Evolutionary conservation across 2,888 invertebrate genomes (phyloP).

Genomic region (Dasypolia templi): DNA sequence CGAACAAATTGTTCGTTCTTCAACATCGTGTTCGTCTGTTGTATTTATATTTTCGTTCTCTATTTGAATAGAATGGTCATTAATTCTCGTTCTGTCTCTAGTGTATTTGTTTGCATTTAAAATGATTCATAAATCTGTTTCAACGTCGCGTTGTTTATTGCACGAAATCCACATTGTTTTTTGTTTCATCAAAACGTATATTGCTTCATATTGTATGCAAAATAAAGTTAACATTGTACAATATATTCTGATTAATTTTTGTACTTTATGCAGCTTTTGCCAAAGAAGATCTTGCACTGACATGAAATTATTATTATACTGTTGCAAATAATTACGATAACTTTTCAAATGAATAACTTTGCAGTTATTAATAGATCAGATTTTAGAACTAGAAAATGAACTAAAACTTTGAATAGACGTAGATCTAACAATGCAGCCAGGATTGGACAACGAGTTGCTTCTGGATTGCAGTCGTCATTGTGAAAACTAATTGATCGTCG

Average conservation of each 20-base stretch:
- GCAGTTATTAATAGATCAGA: neutral
- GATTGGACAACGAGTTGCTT: neutral
- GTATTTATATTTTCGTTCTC: constrained; percentile 42
- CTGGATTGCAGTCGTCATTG: constrained; percentile 5
- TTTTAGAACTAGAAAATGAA: constrained; percentile 5
- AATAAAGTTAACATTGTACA: neutral
- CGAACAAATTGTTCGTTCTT: constrained; percentile 62
- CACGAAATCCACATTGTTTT: neutral
- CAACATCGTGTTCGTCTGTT: constrained; percentile 47
- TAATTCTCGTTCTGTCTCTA: constrained; percentile 33
- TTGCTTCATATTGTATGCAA: neutral
- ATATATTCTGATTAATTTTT: neutral
- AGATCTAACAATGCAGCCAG: constrained; percentile 3
- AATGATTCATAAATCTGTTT: constrained; percentile 30
- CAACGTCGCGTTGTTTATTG: neutral
- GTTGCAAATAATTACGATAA: neutral
- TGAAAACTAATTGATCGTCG: constrained; percentile 28
- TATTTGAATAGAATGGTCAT: constrained; percentile 52
- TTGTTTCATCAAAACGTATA: constrained; percentile 5
- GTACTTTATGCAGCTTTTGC: neutral
- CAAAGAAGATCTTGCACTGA: neutral
- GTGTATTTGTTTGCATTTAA: constrained; percentile 48
- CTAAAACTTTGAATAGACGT: constrained; percentile 6
- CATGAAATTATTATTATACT: neutral
- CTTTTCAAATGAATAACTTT: neutral